A percentile compares a stretch with the other conserved stretches of the same genome.
phyloP scores from a whole-genome alignment of 2,888 invertebrate genomes.

The Incurvaria masculella region DNA sequence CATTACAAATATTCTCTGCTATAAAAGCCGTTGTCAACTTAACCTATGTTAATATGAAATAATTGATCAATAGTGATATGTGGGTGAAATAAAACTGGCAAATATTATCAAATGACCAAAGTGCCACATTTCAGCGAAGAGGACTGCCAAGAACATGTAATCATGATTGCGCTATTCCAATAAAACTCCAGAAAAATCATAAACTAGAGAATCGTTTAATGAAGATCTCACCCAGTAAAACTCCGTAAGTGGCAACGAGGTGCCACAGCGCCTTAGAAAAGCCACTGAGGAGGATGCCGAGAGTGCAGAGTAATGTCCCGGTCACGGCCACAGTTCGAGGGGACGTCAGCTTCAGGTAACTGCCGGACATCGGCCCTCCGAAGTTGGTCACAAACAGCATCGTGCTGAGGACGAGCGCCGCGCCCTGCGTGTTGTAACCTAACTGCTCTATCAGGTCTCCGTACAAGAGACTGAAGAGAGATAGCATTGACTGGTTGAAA shows the following conservation, averaged over 20 bases:
- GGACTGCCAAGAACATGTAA: too few species aligned
- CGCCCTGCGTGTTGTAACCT: slow-evolving; percentile 63
- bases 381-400: slow-evolving; percentile 64
- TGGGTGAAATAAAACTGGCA: too few species aligned
- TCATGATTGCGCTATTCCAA: too few species aligned
- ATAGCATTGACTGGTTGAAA: slow-evolving; percentile 68
- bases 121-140: too few species aligned
- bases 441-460: slow-evolving; percentile 61
- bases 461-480: slow-evolving; percentile 67
- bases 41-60: too few species aligned
- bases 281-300: slow-evolving; percentile 45
- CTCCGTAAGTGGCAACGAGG: slow-evolving; percentile 42
- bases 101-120: too few species aligned
- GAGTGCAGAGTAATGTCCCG: slow-evolving; percentile 37
- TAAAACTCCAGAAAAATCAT: too few species aligned
- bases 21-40: too few species aligned
- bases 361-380: slow-evolving; percentile 68
- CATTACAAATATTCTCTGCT: too few species aligned
- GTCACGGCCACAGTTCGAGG: slow-evolving; percentile 41
- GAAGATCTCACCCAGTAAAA: slow-evolving; percentile 39
- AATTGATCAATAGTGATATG: too few species aligned
- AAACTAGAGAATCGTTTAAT: neutral
- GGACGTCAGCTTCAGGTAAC: slow-evolving; percentile 54
- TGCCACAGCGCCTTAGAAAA: slow-evolving; percentile 43
- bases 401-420: slow-evolving; percentile 65